Percentiles rank a stretch among this genome's conserved stretches.
phyloP scores from a whole-genome alignment of 2,113 vertebrate species.

The Chelonoidis abingdonii region DNA sequence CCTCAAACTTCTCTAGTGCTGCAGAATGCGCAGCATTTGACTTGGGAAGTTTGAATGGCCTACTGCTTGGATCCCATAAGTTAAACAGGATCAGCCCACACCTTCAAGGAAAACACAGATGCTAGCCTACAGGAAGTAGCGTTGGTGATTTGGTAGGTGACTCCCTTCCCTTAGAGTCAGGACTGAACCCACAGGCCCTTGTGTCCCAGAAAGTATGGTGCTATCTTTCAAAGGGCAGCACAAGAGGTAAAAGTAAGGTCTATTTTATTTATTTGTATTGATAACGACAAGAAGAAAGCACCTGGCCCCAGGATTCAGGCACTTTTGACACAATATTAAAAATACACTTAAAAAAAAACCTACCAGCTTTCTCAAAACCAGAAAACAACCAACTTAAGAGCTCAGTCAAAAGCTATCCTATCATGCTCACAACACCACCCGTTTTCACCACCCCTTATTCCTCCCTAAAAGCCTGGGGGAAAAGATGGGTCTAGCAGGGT shows the following conservation, averaged over 20 bases:
- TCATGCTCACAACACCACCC: background rate
- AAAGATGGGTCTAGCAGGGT: no score
- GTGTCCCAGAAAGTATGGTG: background rate
- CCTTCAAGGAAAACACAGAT: slow-evolving; percentile 58
- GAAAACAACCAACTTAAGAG: background rate
- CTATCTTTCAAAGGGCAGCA: slow-evolving; percentile 38
- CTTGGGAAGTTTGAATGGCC: background rate
- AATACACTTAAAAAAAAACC: background rate
- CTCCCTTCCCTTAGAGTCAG: background rate
- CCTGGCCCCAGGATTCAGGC: background rate
- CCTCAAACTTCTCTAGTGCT: background rate
- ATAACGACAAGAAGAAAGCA: background rate
- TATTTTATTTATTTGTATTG: slow-evolving; percentile 27
- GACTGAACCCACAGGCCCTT: background rate
- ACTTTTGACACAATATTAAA: background rate
- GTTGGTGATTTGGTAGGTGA: slow-evolving; percentile 2
- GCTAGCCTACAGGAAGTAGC: background rate
- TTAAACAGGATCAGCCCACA: background rate
- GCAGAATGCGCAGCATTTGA: background rate
- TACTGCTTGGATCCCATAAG: background rate
- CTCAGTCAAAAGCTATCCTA: background rate
- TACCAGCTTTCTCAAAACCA: background rate
- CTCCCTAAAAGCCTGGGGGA: no score
- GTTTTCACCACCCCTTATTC: background rate
- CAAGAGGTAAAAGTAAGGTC: slow-evolving; percentile 19